These are phyloP conservation scores for Drosophila bifasciata DNA, from an alignment of 1,140 invertebrate genomes.

Conservation along the genomic window DNA sequence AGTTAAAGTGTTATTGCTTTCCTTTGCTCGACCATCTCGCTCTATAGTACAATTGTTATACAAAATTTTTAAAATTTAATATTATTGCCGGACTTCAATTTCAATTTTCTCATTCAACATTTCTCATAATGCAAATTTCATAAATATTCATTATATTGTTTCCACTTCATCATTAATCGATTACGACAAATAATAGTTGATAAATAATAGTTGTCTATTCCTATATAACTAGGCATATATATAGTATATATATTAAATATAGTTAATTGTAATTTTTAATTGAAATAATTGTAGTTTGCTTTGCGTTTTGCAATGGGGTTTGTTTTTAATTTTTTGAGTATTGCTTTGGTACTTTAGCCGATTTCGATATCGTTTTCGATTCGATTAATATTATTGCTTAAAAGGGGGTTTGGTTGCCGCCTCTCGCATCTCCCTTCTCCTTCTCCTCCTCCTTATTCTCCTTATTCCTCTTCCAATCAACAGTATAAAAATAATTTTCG, in stretches of 20 bases:
- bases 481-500: slow-evolving; percentile 82
- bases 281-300: slow-evolving; percentile 68
- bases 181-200: slow-evolving; percentile 36
- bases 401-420: slow-evolving; percentile 49
- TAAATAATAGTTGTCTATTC: slow-evolving; percentile 63
- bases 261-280: slow-evolving; percentile 67
- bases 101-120: slow-evolving; percentile 55
- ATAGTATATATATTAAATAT: slow-evolving; percentile 46
- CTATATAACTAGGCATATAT: slow-evolving; percentile 61
- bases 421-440: slow-evolving; percentile 18
- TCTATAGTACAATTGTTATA: slow-evolving; percentile 76
- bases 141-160: slow-evolving; percentile 48
- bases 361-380: slow-evolving; percentile 63
- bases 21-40: slow-evolving; percentile 46
- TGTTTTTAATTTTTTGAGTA: slow-evolving; percentile 74
- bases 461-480: slow-evolving; percentile 41
- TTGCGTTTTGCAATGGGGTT: slow-evolving; percentile 56
- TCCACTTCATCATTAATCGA: slow-evolving; percentile 15
- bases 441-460: background rate
- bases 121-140: slow-evolving; percentile 52
- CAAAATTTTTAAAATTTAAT: slow-evolving; percentile 79
- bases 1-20: slow-evolving; percentile 78
- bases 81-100: slow-evolving; percentile 78
- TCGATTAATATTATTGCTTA: slow-evolving; percentile 61
- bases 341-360: slow-evolving; percentile 84